phyloP scores from a whole-genome alignment of 2,113 vertebrate genomes.

The Octodon degus region DNA sequence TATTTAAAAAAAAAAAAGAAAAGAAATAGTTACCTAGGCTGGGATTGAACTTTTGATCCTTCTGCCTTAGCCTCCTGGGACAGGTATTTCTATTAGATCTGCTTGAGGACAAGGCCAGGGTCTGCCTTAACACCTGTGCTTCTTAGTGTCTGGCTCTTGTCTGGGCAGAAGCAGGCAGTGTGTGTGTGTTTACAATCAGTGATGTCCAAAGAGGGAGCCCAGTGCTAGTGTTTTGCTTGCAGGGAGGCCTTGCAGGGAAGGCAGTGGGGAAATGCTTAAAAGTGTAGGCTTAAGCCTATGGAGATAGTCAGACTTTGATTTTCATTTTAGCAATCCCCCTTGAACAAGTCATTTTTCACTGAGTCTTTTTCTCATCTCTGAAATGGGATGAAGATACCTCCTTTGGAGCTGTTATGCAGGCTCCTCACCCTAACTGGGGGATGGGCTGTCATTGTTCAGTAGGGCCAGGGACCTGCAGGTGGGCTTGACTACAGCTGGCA shows the following conservation, averaged over 20 bases:
- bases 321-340: neutral
- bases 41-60: neutral
- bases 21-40: neutral
- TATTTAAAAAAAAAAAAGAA: too few species aligned
- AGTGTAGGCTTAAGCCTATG: neutral
- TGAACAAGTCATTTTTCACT: constrained; percentile 42
- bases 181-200: neutral
- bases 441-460: neutral
- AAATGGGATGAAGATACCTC: neutral
- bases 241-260: neutral
- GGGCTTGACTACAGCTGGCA: neutral
- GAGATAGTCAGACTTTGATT: neutral
- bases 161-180: neutral
- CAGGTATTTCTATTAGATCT: neutral
- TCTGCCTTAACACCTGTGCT: neutral
- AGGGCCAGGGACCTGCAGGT: neutral
- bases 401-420: neutral
- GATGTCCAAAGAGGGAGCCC: neutral
- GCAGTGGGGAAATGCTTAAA: neutral
- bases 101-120: neutral
- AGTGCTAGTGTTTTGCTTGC: neutral
- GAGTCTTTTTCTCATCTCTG: neutral
- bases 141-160: neutral
- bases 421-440: neutral
- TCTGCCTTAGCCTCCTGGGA: neutral